Conservation (phyloP, 2,888 invertebrate genomes). For the Napeogenes inachia region DNA sequence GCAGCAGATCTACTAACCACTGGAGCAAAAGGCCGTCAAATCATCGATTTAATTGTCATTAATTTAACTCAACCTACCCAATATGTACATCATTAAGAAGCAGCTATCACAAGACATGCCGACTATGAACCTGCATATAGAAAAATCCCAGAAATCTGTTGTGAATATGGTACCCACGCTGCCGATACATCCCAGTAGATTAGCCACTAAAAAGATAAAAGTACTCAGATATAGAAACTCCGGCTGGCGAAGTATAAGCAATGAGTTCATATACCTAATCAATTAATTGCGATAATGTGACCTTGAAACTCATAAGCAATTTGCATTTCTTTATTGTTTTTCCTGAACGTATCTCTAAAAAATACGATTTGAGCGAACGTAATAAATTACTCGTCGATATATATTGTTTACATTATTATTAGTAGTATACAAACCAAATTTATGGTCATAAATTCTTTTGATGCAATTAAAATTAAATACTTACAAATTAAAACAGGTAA, state of each 20-base stretch:
- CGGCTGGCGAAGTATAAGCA: no score
- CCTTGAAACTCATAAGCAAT: no score
- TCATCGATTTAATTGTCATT: no score
- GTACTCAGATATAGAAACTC: no score
- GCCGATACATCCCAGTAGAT: constrained; percentile 80
- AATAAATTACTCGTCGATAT: not conserved
- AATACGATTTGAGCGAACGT: not conserved
- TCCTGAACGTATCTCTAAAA: no score
- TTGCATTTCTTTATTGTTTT: no score
- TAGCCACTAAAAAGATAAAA: constrained; percentile 70
- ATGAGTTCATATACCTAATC: no score
- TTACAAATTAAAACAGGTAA: constrained; percentile 50
- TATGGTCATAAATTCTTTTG: not conserved
- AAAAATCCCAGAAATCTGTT: constrained; percentile 83
- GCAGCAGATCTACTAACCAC: no score
- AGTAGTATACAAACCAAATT: not conserved
- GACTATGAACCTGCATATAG: constrained; percentile 85
- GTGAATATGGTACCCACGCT: constrained; percentile 83
- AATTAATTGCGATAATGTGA: no score
- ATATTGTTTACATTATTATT: not conserved
- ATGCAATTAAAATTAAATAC: constrained; percentile 14
- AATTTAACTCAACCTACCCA: constrained; percentile 78
- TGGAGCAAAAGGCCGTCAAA: no score
- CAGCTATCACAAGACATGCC: constrained; percentile 90
- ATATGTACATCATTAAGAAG: constrained; percentile 90